Conservation (phyloP, 1,140 invertebrate genomes). For the Halesus radiatus region DNA sequence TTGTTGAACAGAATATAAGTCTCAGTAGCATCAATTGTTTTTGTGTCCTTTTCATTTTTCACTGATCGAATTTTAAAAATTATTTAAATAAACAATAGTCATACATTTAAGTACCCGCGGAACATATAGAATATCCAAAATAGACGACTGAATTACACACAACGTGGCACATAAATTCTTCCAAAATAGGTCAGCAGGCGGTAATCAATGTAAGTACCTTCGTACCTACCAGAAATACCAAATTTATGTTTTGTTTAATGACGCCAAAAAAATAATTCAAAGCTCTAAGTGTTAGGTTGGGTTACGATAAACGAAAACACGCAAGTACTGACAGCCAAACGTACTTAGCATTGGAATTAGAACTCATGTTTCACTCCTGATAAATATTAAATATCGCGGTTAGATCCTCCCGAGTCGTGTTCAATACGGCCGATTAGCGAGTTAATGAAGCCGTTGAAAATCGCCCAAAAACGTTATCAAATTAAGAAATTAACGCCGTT, state of each 20-base stretch:
- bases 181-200: too few relatives aligned
- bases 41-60: too few relatives aligned
- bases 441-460: conserved; percentile 20
- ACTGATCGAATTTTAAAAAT: too few relatives aligned
- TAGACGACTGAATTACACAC: too few relatives aligned
- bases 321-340: not conserved
- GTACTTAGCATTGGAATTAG: not conserved
- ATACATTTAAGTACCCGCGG: too few relatives aligned
- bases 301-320: not conserved
- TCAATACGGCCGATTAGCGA: not conserved
- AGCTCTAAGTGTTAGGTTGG: too few relatives aligned
- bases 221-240: not conserved
- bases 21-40: too few relatives aligned
- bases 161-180: too few relatives aligned
- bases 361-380: conserved; percentile 18
- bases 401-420: conserved; percentile 10
- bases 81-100: too few relatives aligned
- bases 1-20: too few relatives aligned
- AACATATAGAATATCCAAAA: too few relatives aligned
- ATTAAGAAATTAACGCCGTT: conserved; percentile 33
- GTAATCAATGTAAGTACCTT: too few relatives aligned
- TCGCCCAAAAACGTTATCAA: conserved; percentile 14
- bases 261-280: not conserved
- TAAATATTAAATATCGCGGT: not conserved
- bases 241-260: not conserved